These are phyloP conservation scores for Linyphia triangularis DNA, from an alignment of 2,888 invertebrate genomes.

Conservation along the genomic window DNA sequence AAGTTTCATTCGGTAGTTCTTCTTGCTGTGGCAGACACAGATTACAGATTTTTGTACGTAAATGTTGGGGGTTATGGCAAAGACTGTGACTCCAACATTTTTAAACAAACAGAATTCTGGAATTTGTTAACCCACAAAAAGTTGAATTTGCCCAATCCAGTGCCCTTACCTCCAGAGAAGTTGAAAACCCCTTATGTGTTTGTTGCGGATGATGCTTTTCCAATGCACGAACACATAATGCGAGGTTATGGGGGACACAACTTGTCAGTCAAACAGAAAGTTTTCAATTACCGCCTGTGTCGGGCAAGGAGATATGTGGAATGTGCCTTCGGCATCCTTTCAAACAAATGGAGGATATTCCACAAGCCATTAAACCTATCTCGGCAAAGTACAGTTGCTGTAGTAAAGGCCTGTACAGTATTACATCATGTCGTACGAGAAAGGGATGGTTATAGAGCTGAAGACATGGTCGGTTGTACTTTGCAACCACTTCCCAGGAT, in stretches of 20 bases:
- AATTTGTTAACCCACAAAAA: not conserved
- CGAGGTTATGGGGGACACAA: not conserved
- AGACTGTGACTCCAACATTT: conserved; percentile 5
- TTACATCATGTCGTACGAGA: conserved; percentile 1
- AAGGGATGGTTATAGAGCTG: not conserved
- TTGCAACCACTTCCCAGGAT: not conserved
- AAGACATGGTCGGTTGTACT: not conserved
- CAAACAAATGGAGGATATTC: conserved; percentile 26
- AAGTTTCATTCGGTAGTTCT: not conserved
- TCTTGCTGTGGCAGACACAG: not conserved
- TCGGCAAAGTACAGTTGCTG: not conserved
- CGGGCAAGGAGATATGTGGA: conserved; percentile 1
- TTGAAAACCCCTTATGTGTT: not conserved
- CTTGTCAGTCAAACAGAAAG: not conserved
- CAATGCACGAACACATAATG: conserved; percentile 4
- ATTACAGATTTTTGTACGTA: not conserved
- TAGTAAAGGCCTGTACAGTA: not conserved
- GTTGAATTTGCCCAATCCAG: not conserved
- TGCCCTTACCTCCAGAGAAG: not conserved
- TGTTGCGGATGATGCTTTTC: conserved; percentile 9
- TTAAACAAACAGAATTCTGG: not conserved
- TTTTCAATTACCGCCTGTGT: not conserved
- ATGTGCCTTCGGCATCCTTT: conserved; percentile 27
- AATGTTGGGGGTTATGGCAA: conserved; percentile 2
- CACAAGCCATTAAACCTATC: not conserved